Conservation (phyloP, 2,113 vertebrate species). For the Pagrus major region DNA sequence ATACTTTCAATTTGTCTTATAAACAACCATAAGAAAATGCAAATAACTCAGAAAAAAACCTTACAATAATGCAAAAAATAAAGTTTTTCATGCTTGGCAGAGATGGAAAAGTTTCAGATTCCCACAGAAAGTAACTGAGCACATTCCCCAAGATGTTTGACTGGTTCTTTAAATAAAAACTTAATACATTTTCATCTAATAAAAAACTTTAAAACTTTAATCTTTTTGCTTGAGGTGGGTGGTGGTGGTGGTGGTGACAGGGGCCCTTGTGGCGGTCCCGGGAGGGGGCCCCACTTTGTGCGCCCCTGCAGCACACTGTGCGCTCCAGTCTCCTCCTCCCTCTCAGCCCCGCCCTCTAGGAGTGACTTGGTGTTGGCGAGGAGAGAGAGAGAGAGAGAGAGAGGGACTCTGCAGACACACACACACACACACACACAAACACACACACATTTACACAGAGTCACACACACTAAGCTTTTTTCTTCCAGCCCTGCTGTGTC, state of each 20-base stretch:
- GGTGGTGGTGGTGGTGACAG: not conserved
- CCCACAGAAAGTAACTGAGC: no score
- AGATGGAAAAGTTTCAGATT: not conserved
- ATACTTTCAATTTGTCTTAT: no score
- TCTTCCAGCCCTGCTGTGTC: constrained; percentile 31
- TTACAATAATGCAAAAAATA: no score
- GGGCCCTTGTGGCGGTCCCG: not conserved
- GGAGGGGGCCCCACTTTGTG: constrained; percentile 5
- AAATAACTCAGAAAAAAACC: no score
- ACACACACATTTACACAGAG: no score
- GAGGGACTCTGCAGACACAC: constrained; percentile 62
- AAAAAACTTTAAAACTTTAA: no score
- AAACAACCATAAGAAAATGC: no score
- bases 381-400: constrained; percentile 50
- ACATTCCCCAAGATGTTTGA: not conserved
- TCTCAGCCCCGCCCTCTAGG: constrained; percentile 75
- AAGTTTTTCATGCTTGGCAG: no score
- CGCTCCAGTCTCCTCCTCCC: constrained; percentile 71
- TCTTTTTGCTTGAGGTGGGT: not conserved
- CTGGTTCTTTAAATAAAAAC: not conserved
- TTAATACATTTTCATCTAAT: no score
- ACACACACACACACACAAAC: constrained; percentile 16
- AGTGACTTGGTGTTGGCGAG: constrained; percentile 57
- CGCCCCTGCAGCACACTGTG: constrained; percentile 35
- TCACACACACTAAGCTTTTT: constrained; percentile 29